Percentiles rank a stretch among this genome's conserved stretches.
Conservation (phyloP, 2,797 vertebrate genomes). For the Scolopax bukidnonensis region DNA sequence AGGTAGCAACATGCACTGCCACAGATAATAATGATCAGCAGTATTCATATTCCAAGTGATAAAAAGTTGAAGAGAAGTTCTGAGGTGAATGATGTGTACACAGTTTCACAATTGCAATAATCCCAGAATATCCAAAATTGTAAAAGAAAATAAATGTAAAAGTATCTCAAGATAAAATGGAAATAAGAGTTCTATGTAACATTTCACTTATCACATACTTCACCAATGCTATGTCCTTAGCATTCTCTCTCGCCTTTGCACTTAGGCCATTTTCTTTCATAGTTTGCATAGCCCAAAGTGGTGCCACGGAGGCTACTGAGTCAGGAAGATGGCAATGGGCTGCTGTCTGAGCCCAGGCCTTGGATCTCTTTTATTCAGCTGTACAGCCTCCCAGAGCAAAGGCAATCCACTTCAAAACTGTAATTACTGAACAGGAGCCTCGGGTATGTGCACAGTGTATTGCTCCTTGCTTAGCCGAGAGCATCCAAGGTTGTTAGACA, state of each 20-base stretch:
- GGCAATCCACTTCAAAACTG: not conserved
- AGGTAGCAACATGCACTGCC: not conserved
- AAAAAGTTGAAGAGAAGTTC: not conserved
- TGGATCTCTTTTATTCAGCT: not conserved
- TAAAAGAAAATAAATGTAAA: not conserved
- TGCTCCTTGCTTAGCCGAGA: not conserved
- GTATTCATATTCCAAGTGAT: not conserved
- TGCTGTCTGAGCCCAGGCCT: not conserved
- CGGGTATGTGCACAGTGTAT: not conserved
- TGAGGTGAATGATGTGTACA: not conserved
- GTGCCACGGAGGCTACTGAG: not conserved
- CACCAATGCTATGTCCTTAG: accelerated
- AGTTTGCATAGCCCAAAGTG: not conserved
- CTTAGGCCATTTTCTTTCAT: not conserved
- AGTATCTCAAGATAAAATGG: not conserved
- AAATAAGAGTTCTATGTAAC: not conserved
- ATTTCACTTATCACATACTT: not conserved
- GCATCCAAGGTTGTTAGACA: not conserved
- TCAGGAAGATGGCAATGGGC: not conserved
- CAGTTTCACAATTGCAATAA: not conserved
- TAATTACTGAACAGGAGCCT: not conserved
- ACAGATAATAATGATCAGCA: not conserved
- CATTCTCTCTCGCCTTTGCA: not conserved
- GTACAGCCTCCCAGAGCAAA: not conserved
- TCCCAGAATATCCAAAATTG: not conserved